Base-by-base conservation (phyloP, 2,797 vertebrate species). In the Thaleichthys pacificus region DNA sequence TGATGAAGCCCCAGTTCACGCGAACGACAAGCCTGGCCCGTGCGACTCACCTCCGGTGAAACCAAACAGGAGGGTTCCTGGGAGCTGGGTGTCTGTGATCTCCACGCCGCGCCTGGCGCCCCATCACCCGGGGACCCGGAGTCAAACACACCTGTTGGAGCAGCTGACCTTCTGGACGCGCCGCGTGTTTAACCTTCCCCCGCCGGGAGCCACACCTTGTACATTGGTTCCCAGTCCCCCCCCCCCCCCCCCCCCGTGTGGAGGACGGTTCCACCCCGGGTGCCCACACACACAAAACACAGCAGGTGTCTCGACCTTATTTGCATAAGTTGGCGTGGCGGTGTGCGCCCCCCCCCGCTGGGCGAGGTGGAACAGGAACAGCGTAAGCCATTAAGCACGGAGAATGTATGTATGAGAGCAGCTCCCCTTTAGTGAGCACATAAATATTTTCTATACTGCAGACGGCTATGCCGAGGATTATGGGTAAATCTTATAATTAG, bases 401-500 rank as follows among this genome's bases (percentile, higher is more conserved):
- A 61, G 72, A 84, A 80, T 72, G 77, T 79, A 77, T 56, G 67
- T 60, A 71, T 24, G 28, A 67, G 77, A 80, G 74, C 62, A 42
- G 42, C 73, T 68, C 75, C 49, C 26, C 56, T 62, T 88, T 83
- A 86, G 80, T 78, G 65, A 54, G 69, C 64, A 72, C 81, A 73
- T 85, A 82, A 82, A 85, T 84, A 83, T 85, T 82, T 85, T 78
- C 76, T 71, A 65, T 79, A 86, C 68, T 73, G 70, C 72, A 84
- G 80, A 87, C 79, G 86, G 82, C 83, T 91, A 88, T 89, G 75
- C 80, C 63, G 68, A 51, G 91, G 91, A 93, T 93, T 92, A 92
- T 77, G 86, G 83, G 74, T 81, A 86, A 91, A 91, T 88, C 90
- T 85, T 82, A 86, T 91, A 91, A 93, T 93, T 92, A 91, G 87